A percentile compares a stretch with the other conserved stretches of the same genome.
Evolutionary conservation across 2,888 invertebrate species (phyloP).

Genomic region (Caenorhabditis macrosperma): DNA sequence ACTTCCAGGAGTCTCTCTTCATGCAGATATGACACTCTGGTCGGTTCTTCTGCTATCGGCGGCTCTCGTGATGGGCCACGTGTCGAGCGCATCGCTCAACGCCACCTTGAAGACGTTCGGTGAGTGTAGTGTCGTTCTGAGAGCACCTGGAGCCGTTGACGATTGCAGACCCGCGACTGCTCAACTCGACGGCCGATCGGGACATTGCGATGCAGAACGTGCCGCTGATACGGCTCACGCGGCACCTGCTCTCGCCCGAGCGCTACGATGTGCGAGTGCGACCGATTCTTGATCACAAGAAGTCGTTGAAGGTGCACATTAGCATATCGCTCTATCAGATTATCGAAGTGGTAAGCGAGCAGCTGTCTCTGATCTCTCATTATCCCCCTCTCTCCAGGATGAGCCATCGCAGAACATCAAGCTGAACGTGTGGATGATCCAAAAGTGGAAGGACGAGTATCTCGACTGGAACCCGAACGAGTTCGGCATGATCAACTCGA

Average conservation of each 20-base stretch:
- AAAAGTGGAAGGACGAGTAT: conserved; percentile 79
- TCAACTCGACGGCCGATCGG: conserved; percentile 49
- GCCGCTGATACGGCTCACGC: conserved; percentile 74
- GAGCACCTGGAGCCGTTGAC: background rate
- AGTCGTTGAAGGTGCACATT: conserved; percentile 74
- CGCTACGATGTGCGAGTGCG: conserved; percentile 78
- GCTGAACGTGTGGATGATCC: conserved; percentile 82
- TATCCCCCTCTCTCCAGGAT: conserved; percentile 72
- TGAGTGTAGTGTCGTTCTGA: background rate
- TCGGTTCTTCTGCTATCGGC: background rate
- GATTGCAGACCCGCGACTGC: conserved; percentile 36
- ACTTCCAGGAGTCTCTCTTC: conserved; percentile 25
- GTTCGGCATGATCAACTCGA: conserved; percentile 74
- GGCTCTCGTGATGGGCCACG: background rate
- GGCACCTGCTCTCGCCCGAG: conserved; percentile 73
- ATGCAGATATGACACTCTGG: conserved; percentile 20
- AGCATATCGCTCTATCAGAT: conserved; percentile 78
- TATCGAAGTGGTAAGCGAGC: conserved; percentile 67
- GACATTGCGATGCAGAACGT: conserved; percentile 68
- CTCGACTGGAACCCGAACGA: conserved; percentile 74
- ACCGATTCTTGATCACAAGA: conserved; percentile 73
- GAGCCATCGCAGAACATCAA: conserved; percentile 82
- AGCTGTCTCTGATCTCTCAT: no score
- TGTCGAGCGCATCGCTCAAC: conserved; percentile 29
- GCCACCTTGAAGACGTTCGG: conserved; percentile 43